Percentiles rank a stretch among this genome's conserved stretches.
Conservation (phyloP, 2,797 vertebrate species). For the Argya squamiceps region DNA sequence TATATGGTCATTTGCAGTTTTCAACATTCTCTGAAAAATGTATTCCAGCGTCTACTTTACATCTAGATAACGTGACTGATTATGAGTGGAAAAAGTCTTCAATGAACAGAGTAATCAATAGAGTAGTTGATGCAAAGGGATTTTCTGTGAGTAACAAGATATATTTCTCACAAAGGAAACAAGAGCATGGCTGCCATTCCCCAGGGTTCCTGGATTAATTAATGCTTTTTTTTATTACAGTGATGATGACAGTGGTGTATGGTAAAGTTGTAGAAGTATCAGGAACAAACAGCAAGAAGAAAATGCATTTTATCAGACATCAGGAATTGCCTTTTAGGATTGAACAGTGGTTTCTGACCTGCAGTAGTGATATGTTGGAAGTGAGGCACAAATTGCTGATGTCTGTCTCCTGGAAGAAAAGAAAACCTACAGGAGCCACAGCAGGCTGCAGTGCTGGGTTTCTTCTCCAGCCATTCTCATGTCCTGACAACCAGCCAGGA, state of each 20-base stretch:
- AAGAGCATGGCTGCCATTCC: neutral
- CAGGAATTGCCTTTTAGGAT: neutral
- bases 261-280: neutral
- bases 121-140: neutral
- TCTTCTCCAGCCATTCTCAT: neutral
- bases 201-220: neutral
- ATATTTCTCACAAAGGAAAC: neutral
- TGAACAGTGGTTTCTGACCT: neutral
- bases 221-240: neutral
- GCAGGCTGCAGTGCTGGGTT: neutral
- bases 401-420: neutral
- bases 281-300: neutral
- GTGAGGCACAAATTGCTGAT: neutral
- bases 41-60: neutral
- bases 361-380: neutral
- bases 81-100: neutral
- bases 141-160: neutral
- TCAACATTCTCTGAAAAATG: neutral
- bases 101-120: neutral
- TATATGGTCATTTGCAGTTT: neutral
- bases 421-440: neutral
- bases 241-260: neutral
- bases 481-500: neutral
- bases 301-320: neutral
- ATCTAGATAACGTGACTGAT: neutral